Evolutionary conservation across 2,113 vertebrate genomes (phyloP).

Genomic region (Cyprichromis sp.): DNA sequence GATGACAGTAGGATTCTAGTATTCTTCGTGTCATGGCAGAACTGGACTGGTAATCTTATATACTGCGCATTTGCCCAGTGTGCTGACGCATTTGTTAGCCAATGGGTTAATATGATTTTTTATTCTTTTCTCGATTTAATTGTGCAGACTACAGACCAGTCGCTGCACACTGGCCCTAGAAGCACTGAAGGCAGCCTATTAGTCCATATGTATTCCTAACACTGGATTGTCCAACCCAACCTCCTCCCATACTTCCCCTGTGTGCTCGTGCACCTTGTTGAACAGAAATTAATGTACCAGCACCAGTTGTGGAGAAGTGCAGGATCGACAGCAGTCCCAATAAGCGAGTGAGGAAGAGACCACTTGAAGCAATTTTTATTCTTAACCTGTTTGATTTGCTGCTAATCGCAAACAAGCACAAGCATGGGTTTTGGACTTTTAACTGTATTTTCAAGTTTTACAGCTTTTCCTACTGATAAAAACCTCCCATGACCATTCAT

Average conservation of each 20-base stretch:
- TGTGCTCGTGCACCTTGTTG: not conserved
- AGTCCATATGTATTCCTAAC: not conserved
- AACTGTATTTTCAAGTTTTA: not conserved
- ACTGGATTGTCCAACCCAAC: not conserved
- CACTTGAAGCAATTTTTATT: not conserved
- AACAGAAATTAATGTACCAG: not conserved
- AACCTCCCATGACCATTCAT: not conserved
- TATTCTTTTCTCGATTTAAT: not conserved
- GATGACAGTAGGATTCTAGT: conserved; percentile 1
- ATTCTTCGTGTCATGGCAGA: not conserved
- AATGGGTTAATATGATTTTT: not conserved
- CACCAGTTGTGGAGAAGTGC: not conserved
- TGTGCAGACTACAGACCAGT: not conserved
- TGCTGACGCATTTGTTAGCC: not conserved
- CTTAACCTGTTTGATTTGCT: not conserved
- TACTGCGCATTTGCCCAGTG: not conserved
- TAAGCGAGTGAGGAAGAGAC: not conserved
- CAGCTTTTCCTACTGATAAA: not conserved
- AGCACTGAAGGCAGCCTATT: not conserved
- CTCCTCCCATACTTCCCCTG: not conserved
- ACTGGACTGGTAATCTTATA: not conserved
- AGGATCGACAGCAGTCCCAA: not conserved
- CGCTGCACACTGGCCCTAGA: not conserved
- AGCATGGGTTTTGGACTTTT: not conserved
- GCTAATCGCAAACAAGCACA: not conserved